Evolutionary conservation across 2,113 vertebrate species (phyloP).

Genomic region (Hymenochirus boettgeri): DNA sequence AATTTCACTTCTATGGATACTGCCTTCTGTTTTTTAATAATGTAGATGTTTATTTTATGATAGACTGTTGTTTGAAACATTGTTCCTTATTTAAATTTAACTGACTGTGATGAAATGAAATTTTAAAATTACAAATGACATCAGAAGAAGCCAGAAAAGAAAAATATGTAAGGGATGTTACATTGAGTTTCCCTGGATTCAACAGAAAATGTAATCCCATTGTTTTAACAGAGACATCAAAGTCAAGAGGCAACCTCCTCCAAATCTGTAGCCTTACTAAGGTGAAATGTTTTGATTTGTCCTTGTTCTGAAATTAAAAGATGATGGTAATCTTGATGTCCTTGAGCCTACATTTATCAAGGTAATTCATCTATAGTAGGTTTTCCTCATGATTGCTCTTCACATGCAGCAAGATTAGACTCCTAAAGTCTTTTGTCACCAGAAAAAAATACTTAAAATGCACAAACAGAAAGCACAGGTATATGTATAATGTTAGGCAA

Average conservation of each 20-base stretch:
- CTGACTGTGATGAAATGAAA: too few species aligned
- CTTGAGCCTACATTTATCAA: neutral
- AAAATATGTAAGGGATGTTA: too few species aligned
- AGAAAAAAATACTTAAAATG: neutral
- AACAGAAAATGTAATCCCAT: neutral
- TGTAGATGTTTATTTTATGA: too few species aligned
- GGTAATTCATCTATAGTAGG: neutral
- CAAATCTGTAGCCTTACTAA: neutral
- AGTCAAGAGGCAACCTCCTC: neutral
- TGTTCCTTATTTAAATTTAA: too few species aligned
- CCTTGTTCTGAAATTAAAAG: conserved; percentile 1
- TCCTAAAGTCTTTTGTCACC: neutral
- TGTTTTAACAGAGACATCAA: neutral
- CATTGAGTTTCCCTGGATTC: neutral
- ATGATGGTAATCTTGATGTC: conserved; percentile 4
- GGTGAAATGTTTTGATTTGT: conserved; percentile 4
- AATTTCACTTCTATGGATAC: too few species aligned
- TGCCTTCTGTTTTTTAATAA: too few species aligned
- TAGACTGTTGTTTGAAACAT: too few species aligned
- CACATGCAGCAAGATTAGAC: neutral
- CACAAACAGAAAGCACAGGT: too few species aligned
- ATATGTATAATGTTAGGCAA: too few species aligned
- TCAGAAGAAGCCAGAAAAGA: too few species aligned
- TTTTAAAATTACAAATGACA: too few species aligned
- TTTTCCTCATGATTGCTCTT: neutral